Evolutionary conservation across 2,113 vertebrate genomes (phyloP).

Genomic region (Turdus rufiventris): DNA sequence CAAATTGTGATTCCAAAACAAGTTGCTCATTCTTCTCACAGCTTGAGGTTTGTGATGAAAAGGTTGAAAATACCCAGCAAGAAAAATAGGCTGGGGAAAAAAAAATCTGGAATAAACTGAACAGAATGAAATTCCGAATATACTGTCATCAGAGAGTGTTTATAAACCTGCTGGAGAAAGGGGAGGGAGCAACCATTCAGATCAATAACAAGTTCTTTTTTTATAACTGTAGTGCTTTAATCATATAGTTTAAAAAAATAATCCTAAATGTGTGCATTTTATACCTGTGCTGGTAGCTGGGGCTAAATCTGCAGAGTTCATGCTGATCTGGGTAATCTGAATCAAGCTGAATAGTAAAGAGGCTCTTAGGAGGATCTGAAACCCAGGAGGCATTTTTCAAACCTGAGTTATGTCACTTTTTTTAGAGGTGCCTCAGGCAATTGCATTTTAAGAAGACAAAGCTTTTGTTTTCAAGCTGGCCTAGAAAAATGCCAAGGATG

Average conservation of each 20-base stretch:
- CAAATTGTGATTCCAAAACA: background rate
- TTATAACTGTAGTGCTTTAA: background rate
- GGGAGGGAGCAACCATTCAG: background rate
- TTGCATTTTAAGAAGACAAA: slow-evolving; percentile 67
- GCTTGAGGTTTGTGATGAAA: background rate
- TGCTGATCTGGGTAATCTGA: slow-evolving; percentile 45
- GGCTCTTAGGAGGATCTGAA: slow-evolving; percentile 32
- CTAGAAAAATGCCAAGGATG: slow-evolving; percentile 65
- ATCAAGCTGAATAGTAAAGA: slow-evolving; percentile 50
- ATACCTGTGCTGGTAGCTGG: background rate
- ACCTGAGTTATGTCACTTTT: slow-evolving; percentile 53
- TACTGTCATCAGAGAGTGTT: background rate
- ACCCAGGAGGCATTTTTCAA: slow-evolving; percentile 42
- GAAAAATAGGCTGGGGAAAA: background rate
- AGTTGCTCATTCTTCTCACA: background rate
- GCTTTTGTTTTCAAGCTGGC: slow-evolving; percentile 62
- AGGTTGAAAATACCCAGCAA: background rate
- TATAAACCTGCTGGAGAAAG: background rate
- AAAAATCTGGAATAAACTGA: background rate
- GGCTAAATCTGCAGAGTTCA: slow-evolving; percentile 18
- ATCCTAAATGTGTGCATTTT: slow-evolving; percentile 17
- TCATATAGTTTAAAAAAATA: slow-evolving; percentile 12
- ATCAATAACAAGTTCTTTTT: slow-evolving; percentile 5
- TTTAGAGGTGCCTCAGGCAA: slow-evolving; percentile 45
- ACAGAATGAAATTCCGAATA: background rate